Conservation (phyloP, 2,888 invertebrate genomes). For the Orchesellides sinensis region DNA sequence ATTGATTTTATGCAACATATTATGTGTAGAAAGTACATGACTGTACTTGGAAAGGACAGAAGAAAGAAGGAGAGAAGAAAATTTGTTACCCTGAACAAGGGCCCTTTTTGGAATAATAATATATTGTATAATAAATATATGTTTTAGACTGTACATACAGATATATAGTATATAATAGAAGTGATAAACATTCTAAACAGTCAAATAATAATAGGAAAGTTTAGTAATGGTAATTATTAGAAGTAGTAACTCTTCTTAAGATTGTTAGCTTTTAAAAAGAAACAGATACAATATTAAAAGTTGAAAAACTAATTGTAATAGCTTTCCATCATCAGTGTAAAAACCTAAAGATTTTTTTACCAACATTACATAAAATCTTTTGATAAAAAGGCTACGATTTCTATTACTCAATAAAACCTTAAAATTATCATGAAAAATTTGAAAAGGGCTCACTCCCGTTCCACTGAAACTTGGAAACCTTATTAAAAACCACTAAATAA, state of each 20-base stretch:
- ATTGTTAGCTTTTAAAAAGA: slow-evolving; percentile 6
- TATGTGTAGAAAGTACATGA: slow-evolving; percentile 1
- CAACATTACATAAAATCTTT: neutral
- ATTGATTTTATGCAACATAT: slow-evolving; percentile 1
- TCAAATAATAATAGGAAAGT: slow-evolving; percentile 17
- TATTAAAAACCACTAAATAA: neutral
- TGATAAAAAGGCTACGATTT: neutral
- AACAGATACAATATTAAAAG: neutral
- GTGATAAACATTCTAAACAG: slow-evolving; percentile 34
- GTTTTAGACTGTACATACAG: slow-evolving; percentile 50
- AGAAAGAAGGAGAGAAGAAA: slow-evolving; percentile 74
- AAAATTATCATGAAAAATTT: neutral
- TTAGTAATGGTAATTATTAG: slow-evolving; percentile 74
- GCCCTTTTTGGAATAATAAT: slow-evolving; percentile 51
- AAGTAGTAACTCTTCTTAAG: slow-evolving; percentile 52
- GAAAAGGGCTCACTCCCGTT: neutral
- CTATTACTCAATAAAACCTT: neutral
- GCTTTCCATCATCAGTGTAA: neutral
- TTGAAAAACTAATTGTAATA: too few species aligned
- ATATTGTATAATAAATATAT: slow-evolving; percentile 33
- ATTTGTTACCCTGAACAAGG: slow-evolving; percentile 61
- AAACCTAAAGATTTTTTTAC: neutral
- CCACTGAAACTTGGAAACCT: neutral
- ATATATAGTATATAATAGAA: slow-evolving; percentile 47
- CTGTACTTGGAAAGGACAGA: slow-evolving; percentile 63